Evolutionary conservation across 2,888 invertebrate species (phyloP), one percentile per base, ranked within the genome.

Genomic region (Mythimna vitellina): DNA sequence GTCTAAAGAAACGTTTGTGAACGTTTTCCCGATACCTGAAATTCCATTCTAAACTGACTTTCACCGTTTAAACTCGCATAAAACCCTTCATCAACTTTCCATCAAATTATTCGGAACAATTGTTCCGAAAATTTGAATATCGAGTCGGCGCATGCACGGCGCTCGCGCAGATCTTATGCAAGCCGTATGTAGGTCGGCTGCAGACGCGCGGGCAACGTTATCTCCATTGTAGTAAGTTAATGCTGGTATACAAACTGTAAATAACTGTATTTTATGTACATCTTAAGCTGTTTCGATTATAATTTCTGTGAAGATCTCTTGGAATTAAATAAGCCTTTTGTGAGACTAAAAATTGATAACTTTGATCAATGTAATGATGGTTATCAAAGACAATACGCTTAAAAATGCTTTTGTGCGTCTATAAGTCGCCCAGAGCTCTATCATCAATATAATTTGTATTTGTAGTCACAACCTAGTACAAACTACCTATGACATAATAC

Each of bases 51-150:
- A 29, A 12, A 29, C 42, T 7, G 22, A 67, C 83, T 76, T 87
- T 85, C 83, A 78, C 77, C 73, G 68, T 61, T 70, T 54, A 69
- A 63, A 69, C 25, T 63, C 72, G 64, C 80, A 87, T 83, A 80
- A 81, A 80, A 79, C 76, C 83, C 80, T 83, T 76, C 66, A 78
- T 73, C 73, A 69, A 82, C 84, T 87, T 88, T 87, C 87, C 87
- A 83, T 80, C 84, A 69, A 83, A 81, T 71, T 64, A 82, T 78
- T 81, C 65, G 74, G 74, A 81, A 81, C 84, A 86, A 83, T 83
- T 81, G 87, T 83, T 86, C 82, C 76, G 83, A 87, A 90, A 90
- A 89, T 86, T 89, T 90, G 90, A 87, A 88, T 86, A 87, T 85
- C 83, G 78, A 67, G 86, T 83, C 82, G 75, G 81, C 83, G 88